Base-by-base conservation (phyloP, 2,888 invertebrate species). In the Xestobium rufovillosum region DNA sequence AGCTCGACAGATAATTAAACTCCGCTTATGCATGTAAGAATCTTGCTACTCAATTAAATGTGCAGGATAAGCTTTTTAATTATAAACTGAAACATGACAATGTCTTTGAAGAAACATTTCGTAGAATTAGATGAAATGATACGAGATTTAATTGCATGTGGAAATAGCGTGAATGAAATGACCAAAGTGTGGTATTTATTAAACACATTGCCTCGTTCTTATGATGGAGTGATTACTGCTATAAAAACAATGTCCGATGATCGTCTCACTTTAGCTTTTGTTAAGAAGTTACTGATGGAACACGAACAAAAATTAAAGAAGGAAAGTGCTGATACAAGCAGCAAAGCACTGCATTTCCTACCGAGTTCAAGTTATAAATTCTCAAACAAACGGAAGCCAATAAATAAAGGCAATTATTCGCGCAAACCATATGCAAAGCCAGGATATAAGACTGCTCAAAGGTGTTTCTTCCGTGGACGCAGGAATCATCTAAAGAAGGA, bases 201-300 rank as follows among this genome's bases (percentile, higher is more conserved):
- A n/a, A 25, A 59, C 2, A 58, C 59, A n/a, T 34, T 62, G 15
- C 60, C 61, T 3, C 6, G 49, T 9, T 32, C 43, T 12, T 60
- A 61, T 43, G 55, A 61, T 37, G 57, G 56, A 3, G 49, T 62
- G 2, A 49, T 60, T 8, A 60, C 61, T 4, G 61, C 63, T 0
- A 48, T 63, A 1, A 57, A 61, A 45, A 60, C 57, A 2, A 42
- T 62, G 14, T 40, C 52, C 1, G 55, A 59, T 36, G 55, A 50
- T 41, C 45, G 45, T 28, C 42, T 61, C 33, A 61, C 52, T 0
- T 39, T 62, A 12, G 51, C 47, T 9, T 60, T 60, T 46, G 59
- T 59, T 2, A 61, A 61, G 45, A 57, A 44, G 3, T 23, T 44
- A 25, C 27, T 51, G 2, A 13, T 51, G 8, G 49, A 50, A 17